These are phyloP conservation scores for Pempheris klunzingeri DNA, from an alignment of 2,797 vertebrate genomes.

Conservation along the genomic window DNA sequence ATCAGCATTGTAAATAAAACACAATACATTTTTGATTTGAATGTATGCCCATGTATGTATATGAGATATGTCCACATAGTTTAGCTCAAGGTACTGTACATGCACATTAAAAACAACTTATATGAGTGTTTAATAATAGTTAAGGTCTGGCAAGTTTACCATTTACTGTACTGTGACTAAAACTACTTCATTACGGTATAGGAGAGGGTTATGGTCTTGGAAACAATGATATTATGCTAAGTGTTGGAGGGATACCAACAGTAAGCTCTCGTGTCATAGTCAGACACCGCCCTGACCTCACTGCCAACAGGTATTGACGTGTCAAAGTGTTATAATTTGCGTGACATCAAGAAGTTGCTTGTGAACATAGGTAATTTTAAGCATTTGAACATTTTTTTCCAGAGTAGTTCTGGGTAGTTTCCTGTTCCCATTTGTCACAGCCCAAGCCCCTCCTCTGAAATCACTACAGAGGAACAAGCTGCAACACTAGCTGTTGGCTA, in stretches of 20 bases:
- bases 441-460: constrained; percentile 38
- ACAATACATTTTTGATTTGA: too few relatives aligned
- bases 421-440: constrained; percentile 49
- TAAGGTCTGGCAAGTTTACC: neutral
- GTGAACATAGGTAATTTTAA: neutral
- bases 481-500: constrained; percentile 52
- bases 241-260: neutral
- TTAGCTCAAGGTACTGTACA: neutral
- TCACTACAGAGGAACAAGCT: constrained; percentile 42
- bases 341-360: neutral
- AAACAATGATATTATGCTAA: neutral
- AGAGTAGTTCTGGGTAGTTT: constrained; percentile 18
- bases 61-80: neutral
- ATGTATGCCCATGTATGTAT: too few relatives aligned
- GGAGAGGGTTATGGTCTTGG: too few relatives aligned
- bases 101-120: too few relatives aligned
- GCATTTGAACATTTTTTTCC: neutral
- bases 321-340: neutral
- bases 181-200: neutral
- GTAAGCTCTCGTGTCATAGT: neutral
- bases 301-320: neutral
- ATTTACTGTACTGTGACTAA: neutral
- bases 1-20: too few relatives aligned
- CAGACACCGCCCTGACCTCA: neutral
- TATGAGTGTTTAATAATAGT: too few relatives aligned